A percentile compares a stretch with the other conserved stretches of the same genome.
phyloP scores from a whole-genome alignment of 2,797 vertebrate species.

The Loriculus beryllinus region DNA sequence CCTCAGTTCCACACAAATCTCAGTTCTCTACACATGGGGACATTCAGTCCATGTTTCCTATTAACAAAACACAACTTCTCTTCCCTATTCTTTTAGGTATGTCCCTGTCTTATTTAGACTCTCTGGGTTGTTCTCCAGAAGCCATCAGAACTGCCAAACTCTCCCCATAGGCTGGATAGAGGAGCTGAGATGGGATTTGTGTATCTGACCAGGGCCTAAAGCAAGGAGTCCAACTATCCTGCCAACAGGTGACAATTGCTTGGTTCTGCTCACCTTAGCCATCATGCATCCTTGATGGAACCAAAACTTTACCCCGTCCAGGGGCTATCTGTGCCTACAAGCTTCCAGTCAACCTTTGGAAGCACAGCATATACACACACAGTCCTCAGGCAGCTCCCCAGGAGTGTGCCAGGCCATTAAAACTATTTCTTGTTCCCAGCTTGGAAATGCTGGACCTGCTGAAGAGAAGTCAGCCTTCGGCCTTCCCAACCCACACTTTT shows the following conservation, averaged over 20 bases:
- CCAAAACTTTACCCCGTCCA: not conserved
- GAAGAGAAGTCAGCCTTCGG: conserved; percentile 11
- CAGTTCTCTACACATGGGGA: not conserved
- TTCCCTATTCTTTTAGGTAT: not conserved
- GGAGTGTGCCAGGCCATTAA: not conserved
- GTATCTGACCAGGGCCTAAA: not conserved
- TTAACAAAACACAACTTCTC: not conserved
- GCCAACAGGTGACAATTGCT: not conserved
- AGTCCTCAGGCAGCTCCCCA: not conserved
- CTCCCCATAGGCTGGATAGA: not conserved
- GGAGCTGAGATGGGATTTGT: not conserved
- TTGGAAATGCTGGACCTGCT: not conserved
- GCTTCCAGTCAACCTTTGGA: not conserved
- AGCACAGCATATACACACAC: rapidly evolving
- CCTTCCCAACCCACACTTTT: not conserved
- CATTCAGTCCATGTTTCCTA: not conserved
- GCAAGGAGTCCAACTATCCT: not conserved
- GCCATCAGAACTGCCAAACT: not conserved
- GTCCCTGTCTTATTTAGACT: not conserved
- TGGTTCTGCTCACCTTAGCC: not conserved
- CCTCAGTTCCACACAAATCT: not conserved
- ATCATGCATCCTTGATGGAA: not conserved
- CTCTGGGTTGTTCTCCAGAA: not conserved
- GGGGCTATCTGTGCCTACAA: not conserved
- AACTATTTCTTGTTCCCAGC: not conserved